phyloP scores from a whole-genome alignment of 2,797 vertebrate species.

The Rachycentron canadum region DNA sequence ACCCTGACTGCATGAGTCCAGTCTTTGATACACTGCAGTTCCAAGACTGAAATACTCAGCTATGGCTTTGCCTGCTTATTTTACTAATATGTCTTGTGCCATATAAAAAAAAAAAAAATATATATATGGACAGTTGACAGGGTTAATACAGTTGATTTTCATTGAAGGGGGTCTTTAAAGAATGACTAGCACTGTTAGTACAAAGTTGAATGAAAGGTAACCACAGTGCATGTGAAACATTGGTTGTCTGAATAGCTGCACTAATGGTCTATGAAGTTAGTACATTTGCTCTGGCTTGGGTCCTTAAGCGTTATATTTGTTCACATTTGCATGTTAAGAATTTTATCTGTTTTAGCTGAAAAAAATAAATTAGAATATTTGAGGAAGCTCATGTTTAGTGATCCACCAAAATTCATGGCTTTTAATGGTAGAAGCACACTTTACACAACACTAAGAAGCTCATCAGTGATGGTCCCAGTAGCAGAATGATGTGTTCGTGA shows the following conservation, averaged over 20 bases:
- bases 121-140: too few relatives aligned
- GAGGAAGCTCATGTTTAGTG: not conserved
- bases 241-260: not conserved
- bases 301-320: not conserved
- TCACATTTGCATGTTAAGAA: not conserved
- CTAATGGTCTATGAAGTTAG: not conserved
- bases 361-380: too few relatives aligned
- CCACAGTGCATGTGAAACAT: constrained; percentile 1
- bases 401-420: not conserved
- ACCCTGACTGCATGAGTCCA: too few relatives aligned
- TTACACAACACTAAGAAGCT: not conserved
- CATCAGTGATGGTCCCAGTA: not conserved
- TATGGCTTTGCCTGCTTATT: too few relatives aligned
- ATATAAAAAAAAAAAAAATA: too few relatives aligned
- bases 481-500: not conserved
- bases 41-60: too few relatives aligned
- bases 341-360: not conserved
- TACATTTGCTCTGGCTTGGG: not conserved
- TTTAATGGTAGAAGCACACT: not conserved
- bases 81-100: too few relatives aligned
- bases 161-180: not conserved
- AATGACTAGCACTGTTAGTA: constrained; percentile 7
- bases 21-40: too few relatives aligned
- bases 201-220: not conserved
- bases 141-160: too few relatives aligned